Evolutionary conservation across 2,888 invertebrate genomes (phyloP).

Genomic region (Epinotia bilunana): DNA sequence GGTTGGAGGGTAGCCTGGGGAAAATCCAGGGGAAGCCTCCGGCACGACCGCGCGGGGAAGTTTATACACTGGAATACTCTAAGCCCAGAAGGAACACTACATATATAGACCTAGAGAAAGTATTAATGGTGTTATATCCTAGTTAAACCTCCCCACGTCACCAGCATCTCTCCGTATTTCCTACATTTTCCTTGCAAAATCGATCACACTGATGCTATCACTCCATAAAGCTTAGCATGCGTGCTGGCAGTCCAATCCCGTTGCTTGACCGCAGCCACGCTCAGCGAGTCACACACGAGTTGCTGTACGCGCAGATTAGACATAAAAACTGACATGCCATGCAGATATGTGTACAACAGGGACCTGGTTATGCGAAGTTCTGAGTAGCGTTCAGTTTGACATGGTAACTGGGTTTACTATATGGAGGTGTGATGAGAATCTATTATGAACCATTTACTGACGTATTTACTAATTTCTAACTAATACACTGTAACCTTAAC

Average conservation of each 20-base stretch:
- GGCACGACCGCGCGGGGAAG: no score
- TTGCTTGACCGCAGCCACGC: conserved; percentile 56
- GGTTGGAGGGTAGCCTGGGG: no score
- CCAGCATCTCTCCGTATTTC: not conserved
- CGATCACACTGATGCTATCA: conserved; percentile 39
- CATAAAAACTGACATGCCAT: conserved; percentile 36
- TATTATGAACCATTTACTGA: not conserved
- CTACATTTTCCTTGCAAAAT: conserved; percentile 11
- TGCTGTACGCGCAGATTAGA: conserved; percentile 23
- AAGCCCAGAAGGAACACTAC: no score
- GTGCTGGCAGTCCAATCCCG: conserved; percentile 51
- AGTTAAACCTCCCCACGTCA: not conserved
- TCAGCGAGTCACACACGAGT: conserved; percentile 40
- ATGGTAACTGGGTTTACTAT: conserved; percentile 7
- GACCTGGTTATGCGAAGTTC: conserved; percentile 16
- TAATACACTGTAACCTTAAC: no score
- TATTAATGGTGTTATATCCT: not conserved
- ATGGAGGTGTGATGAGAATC: no score
- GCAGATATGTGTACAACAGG: conserved; percentile 38
- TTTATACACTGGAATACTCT: no score
- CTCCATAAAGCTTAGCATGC: conserved; percentile 40
- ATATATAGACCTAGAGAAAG: no score
- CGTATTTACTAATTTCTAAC: no score
- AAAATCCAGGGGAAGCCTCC: no score
- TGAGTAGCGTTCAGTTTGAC: conserved; percentile 26